phyloP scores from a whole-genome alignment of 2,888 invertebrate species.

The Rotaria macrura region DNA sequence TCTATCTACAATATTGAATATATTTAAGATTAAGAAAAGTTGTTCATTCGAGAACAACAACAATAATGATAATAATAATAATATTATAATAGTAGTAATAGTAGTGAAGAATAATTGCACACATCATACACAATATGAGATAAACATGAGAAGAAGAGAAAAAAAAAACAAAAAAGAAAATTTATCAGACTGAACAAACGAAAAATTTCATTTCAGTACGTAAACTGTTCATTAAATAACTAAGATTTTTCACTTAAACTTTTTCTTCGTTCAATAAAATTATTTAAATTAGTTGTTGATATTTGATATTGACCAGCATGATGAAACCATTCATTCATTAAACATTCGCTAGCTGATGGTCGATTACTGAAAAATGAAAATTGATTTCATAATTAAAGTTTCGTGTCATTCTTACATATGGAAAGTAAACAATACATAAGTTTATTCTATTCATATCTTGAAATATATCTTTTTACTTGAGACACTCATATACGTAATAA shows the following conservation, averaged over 20 bases:
- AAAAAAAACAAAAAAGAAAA: neutral
- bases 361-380: conserved; percentile 38
- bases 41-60: neutral
- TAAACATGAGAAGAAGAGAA: neutral
- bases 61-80: neutral
- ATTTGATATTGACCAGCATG: conserved; percentile 39
- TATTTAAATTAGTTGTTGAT: conserved; percentile 40
- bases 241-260: conserved; percentile 39
- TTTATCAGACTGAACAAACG: neutral
- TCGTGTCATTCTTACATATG: too few relatives aligned
- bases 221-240: neutral
- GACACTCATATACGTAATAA: too few relatives aligned
- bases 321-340: conserved; percentile 43
- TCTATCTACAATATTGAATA: neutral
- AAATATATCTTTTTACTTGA: too few relatives aligned
- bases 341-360: conserved; percentile 41
- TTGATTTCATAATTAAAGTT: too few relatives aligned
- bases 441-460: too few relatives aligned
- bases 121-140: neutral
- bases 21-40: neutral
- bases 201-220: neutral
- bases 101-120: neutral
- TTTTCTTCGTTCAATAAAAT: conserved; percentile 43
- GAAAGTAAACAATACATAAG: too few relatives aligned
- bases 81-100: neutral